Conservation (phyloP, 2,797 vertebrate genomes). For the Sebastes trivittatus region DNA sequence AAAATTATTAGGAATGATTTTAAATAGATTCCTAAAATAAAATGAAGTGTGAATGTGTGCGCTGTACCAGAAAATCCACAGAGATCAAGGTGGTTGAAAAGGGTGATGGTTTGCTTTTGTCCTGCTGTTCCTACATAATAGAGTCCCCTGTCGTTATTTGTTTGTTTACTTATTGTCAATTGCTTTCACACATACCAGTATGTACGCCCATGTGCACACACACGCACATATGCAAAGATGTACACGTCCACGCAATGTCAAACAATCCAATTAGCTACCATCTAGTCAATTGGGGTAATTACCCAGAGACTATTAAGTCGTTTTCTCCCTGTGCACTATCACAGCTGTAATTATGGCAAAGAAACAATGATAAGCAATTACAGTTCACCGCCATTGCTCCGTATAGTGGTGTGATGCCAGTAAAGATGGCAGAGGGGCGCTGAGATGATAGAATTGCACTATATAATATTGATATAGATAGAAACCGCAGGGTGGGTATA, state of each 20-base stretch:
- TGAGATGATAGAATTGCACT: not conserved
- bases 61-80: not conserved
- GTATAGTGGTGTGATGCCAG: constrained; percentile 21
- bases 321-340: constrained; percentile 65
- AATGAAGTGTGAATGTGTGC: not conserved
- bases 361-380: constrained; percentile 69
- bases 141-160: constrained; percentile 34
- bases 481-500: not conserved
- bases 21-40: not conserved
- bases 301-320: constrained; percentile 66
- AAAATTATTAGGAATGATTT: not conserved
- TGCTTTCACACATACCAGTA: not conserved
- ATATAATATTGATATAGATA: constrained; percentile 21
- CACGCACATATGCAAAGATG: constrained; percentile 5
- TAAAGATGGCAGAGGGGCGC: constrained; percentile 28
- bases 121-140: constrained; percentile 19
- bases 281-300: constrained; percentile 76
- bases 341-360: constrained; percentile 73
- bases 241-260: constrained; percentile 52
- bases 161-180: constrained; percentile 34
- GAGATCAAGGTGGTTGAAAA: not conserved
- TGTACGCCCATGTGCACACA: not conserved
- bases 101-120: not conserved
- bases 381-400: constrained; percentile 35
- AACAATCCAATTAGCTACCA: constrained; percentile 72